Conservation (phyloP, 2,113 vertebrate species). For the Pseudorasbora parva region DNA sequence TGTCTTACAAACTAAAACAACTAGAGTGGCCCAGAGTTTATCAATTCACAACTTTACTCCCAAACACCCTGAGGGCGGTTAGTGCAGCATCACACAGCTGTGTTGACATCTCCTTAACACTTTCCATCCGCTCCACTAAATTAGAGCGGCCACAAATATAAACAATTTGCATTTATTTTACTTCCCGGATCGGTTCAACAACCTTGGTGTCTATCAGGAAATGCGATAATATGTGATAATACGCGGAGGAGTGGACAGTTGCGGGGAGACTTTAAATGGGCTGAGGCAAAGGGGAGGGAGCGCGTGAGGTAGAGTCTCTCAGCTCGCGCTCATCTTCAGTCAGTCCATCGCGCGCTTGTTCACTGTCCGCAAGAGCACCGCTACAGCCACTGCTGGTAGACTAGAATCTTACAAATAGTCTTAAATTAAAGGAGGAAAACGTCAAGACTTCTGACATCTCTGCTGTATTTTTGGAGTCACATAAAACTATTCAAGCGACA, state of each 20-base stretch:
- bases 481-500: slow-evolving; percentile 35
- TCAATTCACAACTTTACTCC: slow-evolving; percentile 24
- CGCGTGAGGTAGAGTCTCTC: slow-evolving; percentile 12
- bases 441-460: neutral
- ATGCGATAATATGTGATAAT: neutral
- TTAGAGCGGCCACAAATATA: slow-evolving; percentile 15
- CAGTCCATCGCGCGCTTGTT: neutral
- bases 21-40: slow-evolving; percentile 18
- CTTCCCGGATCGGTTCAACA: slow-evolving; percentile 57
- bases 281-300: slow-evolving; percentile 46
- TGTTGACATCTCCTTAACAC: slow-evolving; percentile 25
- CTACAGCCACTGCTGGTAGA: neutral
- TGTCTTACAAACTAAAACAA: neutral
- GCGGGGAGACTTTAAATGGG: slow-evolving; percentile 33
- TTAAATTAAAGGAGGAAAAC: neutral
- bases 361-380: neutral
- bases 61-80: neutral
- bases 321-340: slow-evolving; percentile 26
- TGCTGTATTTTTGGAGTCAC: neutral
- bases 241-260: neutral
- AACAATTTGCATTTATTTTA: slow-evolving; percentile 44
- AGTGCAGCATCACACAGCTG: slow-evolving; percentile 21
- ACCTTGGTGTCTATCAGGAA: slow-evolving; percentile 51
- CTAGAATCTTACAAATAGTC: neutral
- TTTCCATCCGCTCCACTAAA: slow-evolving; percentile 28